Base-by-base conservation (phyloP, 2,113 vertebrate species). In the Zapornia atra region DNA sequence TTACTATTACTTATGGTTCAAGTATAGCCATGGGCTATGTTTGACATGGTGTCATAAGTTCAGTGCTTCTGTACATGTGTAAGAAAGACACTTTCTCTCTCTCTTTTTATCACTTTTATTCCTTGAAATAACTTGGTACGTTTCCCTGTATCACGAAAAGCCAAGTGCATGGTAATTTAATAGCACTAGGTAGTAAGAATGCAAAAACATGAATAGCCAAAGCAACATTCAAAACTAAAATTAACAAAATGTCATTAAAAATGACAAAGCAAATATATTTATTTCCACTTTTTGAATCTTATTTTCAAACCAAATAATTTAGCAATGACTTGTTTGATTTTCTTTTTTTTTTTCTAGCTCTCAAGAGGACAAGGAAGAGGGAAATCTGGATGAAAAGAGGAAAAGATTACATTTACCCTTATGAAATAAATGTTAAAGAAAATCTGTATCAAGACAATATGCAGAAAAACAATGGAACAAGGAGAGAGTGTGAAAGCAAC, bases 1-100 rank as follows among this genome's bases (percentile, higher is more conserved):
- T 92, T 82, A 36, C 28, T 61, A 61, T 79, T 92, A 87, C 79
- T 92, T 94, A 82, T 40, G 16, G 48, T 84, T 91, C 44, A 92
- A 95, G 42, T 48, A 29, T 31, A 78, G 57, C 61, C 31, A 29
- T 33, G 11, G 56, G 56, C 48, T 84, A 57, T 70, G 31, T 94
- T 63, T 87, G 65, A 68, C 40, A 31, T 50, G 11, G 15, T 69
- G n/a, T 65, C 70, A 44, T 13, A 69, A 84, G 61, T 80, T 96
- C 44, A 72, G 28, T 59, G 44, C 8, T 42, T 28, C 26, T 91
- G 20, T 84, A 69, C 34, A 48, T 21, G 11, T 42, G 14, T 51
- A 63, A 81, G 46, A 70, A 71, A 31, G 4, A 36, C 10, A 40
- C 11, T 24, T 73, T 65, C 33, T 22, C 38, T 69, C 12, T 69